Base-by-base conservation (phyloP, 2,888 invertebrate genomes). In the Amaurobius ferox region DNA sequence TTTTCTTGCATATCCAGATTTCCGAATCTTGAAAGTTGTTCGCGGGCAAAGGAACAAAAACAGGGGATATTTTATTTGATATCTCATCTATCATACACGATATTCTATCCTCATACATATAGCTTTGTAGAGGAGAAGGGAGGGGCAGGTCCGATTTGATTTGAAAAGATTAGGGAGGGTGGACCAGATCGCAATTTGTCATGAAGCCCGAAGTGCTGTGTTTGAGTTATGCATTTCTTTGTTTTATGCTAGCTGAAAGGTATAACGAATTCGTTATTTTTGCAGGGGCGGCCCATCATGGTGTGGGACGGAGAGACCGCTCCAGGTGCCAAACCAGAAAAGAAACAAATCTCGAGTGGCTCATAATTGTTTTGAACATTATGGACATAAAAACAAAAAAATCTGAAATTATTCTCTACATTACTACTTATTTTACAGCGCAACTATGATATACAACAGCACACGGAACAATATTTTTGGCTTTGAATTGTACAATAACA, bases 61-160 rank as follows among this genome's bases (percentile, higher is more conserved):
- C 48, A 71, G 77, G 40, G 66, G 83, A 83, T 83, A 72, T 83
- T 72, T 83, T 83, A 83, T 83, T 83, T 83, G 83, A 83, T 83
- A 83, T 83, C 77, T 64, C 83, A 83, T 83, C 83, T 83, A 83
- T 83, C 83, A 83, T 83, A 71, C 71, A 72, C 35, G 77, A 70
- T 83, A 83, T 80, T 67, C 80, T 74, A 73, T 61, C 44, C 67
- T 55, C 5, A 55, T 55, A 5, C 23, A 5, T 23, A 55, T 23
- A 55, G 55, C 16, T 55, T 55, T 23, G 6, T 44, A 16, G 44
- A 16, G 16, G 44, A n/a, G 55, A 55, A 23, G 55, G 23, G 55
- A 55, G 23, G 61, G 55, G 61, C 68, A 55, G 70, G 78, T 74
- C 67, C 66, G 55, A 61, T 81, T 77, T 77, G 83, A 83, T 83